Base-by-base conservation (phyloP, 2,113 vertebrate genomes). In the Cavia aperea region DNA sequence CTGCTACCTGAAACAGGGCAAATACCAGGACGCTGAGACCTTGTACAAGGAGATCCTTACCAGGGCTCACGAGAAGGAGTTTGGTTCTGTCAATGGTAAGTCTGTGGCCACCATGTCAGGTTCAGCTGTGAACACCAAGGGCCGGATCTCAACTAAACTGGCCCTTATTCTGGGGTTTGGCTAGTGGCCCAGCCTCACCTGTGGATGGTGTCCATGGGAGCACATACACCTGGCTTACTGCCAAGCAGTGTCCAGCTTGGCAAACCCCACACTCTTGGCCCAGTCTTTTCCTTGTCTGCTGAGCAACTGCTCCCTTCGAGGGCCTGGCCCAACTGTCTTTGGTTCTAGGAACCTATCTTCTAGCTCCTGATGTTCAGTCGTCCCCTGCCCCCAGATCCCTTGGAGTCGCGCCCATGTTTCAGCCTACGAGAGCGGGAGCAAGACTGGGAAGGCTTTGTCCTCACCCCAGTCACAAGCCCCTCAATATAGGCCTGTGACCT, bases 1-100 rank as follows among this genome's bases (percentile, higher is more conserved):
- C 1, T 99, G 98, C 96, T 99, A 99, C 97, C 97, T 99, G 95
- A 99, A 99, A 81, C 98, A 99, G 96, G 98, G 98, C 66, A 99
- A 99, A 95, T 99, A 98, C 97, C 98, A 98, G 89, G 98, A 99
- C 0, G 98, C 98, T 0, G 98, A 99, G 94, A 94, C 96, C 4
- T 97, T 99, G 72, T 99, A 98, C 97, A 99, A 99, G 95, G 98
- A 99, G 95, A 99, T 99, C 94, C 98, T 99, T 95, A 99, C 98
- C 83, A 97, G 98, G 0, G 98, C 98, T 0, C 98, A 99, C 0
- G 98, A 99, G 98, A 98, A 98, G 91, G 98, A 99, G 97, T 99
- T 99, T 58, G 98, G 98, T 65, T 98, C 98, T 0, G 98, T 99
- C 93, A 98, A 98, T 88, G 98, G 98, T 98, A 94, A 98, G 98